Evolutionary conservation across 2,797 vertebrate genomes (phyloP), one percentile per base, ranked within the genome.

Genomic region (Poliocrania exsul): DNA sequence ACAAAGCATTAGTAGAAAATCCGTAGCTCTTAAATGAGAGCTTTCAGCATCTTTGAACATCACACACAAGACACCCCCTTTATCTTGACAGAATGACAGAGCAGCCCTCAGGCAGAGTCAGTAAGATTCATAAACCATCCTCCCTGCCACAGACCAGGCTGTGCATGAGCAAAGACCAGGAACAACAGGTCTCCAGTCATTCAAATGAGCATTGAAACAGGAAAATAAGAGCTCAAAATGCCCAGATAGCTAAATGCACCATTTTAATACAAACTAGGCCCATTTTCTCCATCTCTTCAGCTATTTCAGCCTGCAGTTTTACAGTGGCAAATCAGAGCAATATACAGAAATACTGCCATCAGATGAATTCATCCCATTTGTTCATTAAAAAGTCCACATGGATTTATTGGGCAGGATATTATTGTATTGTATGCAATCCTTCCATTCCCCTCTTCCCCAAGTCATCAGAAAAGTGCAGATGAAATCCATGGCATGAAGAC

Each of bases 251-350:
- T 81, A 92, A 96, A 91, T 1, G 56, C 58, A 97, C 87, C 44
- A 26, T 89, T 96, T 96, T 96, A 97, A 94, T 96, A 90, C 62
- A 92, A 94, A 93, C 73, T 46, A 88, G 87, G 82, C 70, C 80
- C 70, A 26, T 70, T 90, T 84, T 77, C 70, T 91, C 77, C 80
- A 82, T 35, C 66, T 91, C 54, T 83, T 64, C 89, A 81, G 77
- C 62, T 78, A 77, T 65, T 94, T 64, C 88, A 93, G 71, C 50
- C 53, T 92, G 56, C 60, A 62, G 50, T 75, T 91, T 7, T 7
- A 77, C 80, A 94, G 80, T 37, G 79, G 88, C 79, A 83, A 80
- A 42, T 53, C 11, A 88, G 46, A 95, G 50, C 75, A 67, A 87
- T 64, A 87, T 64, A 86, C 54, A 81, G 85, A 81, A 81, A 89